These are phyloP conservation scores for Archips xylosteana DNA, from an alignment of 2,888 invertebrate species.

Conservation along the genomic window DNA sequence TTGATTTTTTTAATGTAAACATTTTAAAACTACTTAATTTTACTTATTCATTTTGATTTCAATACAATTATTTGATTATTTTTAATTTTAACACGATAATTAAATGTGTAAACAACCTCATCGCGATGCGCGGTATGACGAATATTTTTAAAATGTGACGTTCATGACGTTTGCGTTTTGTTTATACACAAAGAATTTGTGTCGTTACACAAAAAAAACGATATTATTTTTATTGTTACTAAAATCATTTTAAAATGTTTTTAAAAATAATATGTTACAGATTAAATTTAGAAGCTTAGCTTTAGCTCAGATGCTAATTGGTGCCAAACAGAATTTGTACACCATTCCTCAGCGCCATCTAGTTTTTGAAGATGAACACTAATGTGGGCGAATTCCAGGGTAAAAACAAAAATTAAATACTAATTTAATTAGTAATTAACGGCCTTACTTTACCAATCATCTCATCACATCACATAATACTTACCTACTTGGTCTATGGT, in stretches of 20 bases:
- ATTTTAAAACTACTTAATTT: slow-evolving; percentile 45
- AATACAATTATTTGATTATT: too few relatives aligned
- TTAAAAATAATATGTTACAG: too few relatives aligned
- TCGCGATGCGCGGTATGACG: slow-evolving; percentile 3
- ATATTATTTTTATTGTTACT: too few relatives aligned
- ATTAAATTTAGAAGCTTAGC: too few relatives aligned
- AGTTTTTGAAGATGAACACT: not conserved
- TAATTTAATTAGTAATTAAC: too few relatives aligned
- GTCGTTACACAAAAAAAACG: not conserved
- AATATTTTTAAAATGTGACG: slow-evolving; percentile 21
- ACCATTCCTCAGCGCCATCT: not conserved
- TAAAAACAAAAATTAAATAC: too few relatives aligned
- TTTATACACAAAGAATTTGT: not conserved
- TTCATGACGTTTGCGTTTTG: slow-evolving; percentile 15
- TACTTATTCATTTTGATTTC: slow-evolving; percentile 12
- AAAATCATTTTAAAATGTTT: too few relatives aligned
- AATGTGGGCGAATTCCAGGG: not conserved
- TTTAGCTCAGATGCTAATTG: too few relatives aligned
- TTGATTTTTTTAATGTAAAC: slow-evolving; percentile 49
- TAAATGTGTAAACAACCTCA: slow-evolving; percentile 26
- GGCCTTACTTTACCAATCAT: too few relatives aligned
- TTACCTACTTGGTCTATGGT: too few relatives aligned
- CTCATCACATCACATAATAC: too few relatives aligned
- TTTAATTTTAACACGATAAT: slow-evolving; percentile 16
- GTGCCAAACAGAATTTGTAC: too few relatives aligned